These are phyloP conservation scores for Pyxicephalus adspersus DNA, from an alignment of 2,113 vertebrate genomes.

Conservation along the genomic window DNA sequence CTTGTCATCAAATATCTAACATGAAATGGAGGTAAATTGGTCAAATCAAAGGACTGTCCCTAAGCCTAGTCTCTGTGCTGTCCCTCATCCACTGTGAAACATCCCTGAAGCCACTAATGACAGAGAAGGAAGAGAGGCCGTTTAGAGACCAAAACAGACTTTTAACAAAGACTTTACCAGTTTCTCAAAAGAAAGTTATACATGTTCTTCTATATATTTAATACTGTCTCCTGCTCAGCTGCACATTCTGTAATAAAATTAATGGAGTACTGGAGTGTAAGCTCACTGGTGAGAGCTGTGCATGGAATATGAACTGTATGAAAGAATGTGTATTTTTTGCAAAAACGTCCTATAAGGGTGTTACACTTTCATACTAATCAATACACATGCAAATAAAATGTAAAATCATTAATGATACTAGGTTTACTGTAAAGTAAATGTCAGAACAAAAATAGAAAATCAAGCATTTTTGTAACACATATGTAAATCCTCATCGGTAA, in stretches of 20 bases:
- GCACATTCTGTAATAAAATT: constrained; percentile 35
- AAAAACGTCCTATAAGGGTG: too few species aligned
- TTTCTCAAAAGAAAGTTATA: background rate
- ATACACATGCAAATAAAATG: too few species aligned
- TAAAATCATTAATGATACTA: too few species aligned
- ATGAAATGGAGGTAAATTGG: constrained; percentile 68
- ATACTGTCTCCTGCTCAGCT: background rate
- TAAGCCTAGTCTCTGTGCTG: constrained; percentile 10
- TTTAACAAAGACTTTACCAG: constrained; percentile 11
- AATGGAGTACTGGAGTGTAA: background rate
- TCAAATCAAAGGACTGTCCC: constrained; percentile 14
- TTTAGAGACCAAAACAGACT: constrained; percentile 10
- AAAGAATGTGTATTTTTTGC: too few species aligned
- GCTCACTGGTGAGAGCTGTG: background rate
- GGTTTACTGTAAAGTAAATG: too few species aligned
- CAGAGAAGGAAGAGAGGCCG: background rate
- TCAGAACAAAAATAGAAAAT: too few species aligned
- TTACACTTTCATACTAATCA: too few species aligned
- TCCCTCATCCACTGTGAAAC: constrained; percentile 34
- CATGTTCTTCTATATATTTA: constrained; percentile 19
- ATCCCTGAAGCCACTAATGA: constrained; percentile 13
- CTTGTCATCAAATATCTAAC: constrained; percentile 90
- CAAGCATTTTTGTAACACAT: too few species aligned
- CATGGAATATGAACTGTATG: background rate
- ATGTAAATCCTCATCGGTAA: too few species aligned